These are phyloP conservation scores for Nomada fabriciana DNA, from an alignment of 2,888 invertebrate genomes.

Conservation along the genomic window DNA sequence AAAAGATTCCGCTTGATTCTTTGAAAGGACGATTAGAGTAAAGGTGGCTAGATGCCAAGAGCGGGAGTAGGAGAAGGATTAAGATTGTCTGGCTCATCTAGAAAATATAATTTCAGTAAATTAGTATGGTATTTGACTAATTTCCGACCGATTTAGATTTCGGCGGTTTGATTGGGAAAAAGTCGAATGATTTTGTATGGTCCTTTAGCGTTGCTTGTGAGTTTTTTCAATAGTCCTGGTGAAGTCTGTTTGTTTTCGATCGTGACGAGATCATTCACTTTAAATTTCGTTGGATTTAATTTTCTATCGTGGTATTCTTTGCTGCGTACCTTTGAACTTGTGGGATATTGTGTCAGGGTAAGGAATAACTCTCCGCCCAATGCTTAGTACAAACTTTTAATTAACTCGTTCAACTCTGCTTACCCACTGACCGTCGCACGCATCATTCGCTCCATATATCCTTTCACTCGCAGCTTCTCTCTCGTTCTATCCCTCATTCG, in stretches of 20 bases:
- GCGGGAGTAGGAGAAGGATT: not conserved
- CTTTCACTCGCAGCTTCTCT: too few species aligned
- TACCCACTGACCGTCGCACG: too few species aligned
- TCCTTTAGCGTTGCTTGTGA: constrained; percentile 16
- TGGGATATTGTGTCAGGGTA: too few species aligned
- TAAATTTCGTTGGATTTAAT: constrained; percentile 19
- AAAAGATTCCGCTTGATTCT: constrained; percentile 22
- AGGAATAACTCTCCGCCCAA: too few species aligned
- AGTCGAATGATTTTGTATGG: constrained; percentile 18
- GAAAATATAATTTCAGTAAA: constrained; percentile 23
- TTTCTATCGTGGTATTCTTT: constrained; percentile 29
- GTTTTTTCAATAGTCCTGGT: constrained; percentile 15
- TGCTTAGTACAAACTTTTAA: too few species aligned
- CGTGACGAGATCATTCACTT: constrained; percentile 23
- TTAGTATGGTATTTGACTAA: constrained; percentile 29
- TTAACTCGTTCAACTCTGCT: too few species aligned
- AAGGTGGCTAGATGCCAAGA: not conserved
- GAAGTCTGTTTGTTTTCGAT: constrained; percentile 19
- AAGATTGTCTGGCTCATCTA: not conserved
- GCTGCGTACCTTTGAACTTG: constrained; percentile 4
- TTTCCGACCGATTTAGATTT: constrained; percentile 20
- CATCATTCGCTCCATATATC: too few species aligned
- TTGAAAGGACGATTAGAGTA: not conserved
- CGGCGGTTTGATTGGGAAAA: constrained; percentile 19
- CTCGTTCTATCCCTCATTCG: too few species aligned